These are phyloP conservation scores for Mya arenaria DNA, from an alignment of 1,140 invertebrate species.

Conservation along the genomic window DNA sequence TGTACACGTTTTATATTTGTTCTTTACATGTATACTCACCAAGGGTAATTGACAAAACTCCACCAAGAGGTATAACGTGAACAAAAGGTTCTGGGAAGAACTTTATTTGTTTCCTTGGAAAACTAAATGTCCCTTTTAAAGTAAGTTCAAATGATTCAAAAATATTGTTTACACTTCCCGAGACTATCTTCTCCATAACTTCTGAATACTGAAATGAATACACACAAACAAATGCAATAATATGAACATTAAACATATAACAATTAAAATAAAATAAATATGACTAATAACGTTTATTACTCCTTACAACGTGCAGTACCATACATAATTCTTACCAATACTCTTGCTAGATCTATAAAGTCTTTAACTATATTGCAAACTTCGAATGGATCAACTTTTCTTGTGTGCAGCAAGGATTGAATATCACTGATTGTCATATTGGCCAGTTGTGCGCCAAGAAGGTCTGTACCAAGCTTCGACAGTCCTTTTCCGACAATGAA, in stretches of 20 bases:
- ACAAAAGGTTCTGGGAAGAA: constrained; percentile 49
- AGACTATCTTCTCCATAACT: constrained; percentile 57
- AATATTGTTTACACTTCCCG: constrained; percentile 37
- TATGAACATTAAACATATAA: too few relatives aligned
- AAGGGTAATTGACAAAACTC: constrained; percentile 51
- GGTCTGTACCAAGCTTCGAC: constrained; percentile 56
- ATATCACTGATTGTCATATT: constrained; percentile 73
- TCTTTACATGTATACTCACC: constrained; percentile 40
- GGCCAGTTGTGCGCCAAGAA: constrained; percentile 66
- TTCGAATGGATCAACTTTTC: constrained; percentile 67
- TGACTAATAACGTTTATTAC: too few relatives aligned
- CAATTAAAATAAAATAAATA: too few relatives aligned
- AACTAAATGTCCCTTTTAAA: constrained; percentile 61
- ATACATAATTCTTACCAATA: constrained; percentile 63
- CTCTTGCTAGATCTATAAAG: constrained; percentile 62
- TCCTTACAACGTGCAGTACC: too few relatives aligned
- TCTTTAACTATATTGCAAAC: constrained; percentile 61
- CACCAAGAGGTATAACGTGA: constrained; percentile 48
- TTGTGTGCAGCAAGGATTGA: constrained; percentile 59
- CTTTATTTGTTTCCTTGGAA: constrained; percentile 45
- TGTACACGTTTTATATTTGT: too few relatives aligned
- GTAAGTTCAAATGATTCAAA: constrained; percentile 66
- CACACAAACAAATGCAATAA: too few relatives aligned
- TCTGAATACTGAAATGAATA: constrained; percentile 67
- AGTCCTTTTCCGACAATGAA: constrained; percentile 67